These are phyloP conservation scores for Caenorhabditis drosophilae DNA, from an alignment of 2,888 invertebrate species.

Conservation along the genomic window DNA sequence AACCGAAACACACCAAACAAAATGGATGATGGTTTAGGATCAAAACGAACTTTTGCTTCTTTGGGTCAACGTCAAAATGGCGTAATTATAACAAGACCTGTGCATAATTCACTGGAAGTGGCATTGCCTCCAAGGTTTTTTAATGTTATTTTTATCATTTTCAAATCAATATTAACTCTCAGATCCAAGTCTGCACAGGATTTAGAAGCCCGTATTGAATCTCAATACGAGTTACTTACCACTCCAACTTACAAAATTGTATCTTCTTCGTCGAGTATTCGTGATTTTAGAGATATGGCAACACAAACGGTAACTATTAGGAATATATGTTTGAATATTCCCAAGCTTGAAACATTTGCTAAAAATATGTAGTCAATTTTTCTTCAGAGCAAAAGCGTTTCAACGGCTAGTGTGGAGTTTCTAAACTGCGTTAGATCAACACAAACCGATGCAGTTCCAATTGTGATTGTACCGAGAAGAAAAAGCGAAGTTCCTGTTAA, in stretches of 20 bases:
- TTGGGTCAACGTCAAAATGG: conserved; percentile 45
- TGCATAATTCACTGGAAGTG: conserved; percentile 29
- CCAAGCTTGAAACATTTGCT: not conserved
- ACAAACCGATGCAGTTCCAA: conserved; percentile 36
- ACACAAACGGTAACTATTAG: conserved; percentile 32
- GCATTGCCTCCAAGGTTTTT: conserved; percentile 37
- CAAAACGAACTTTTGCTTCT: conserved; percentile 44
- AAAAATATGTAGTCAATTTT: too few species aligned
- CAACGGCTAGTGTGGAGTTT: conserved; percentile 46
- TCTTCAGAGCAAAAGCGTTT: conserved; percentile 28
- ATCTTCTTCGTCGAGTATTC: not conserved
- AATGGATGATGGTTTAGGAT: too few species aligned
- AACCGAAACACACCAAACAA: too few species aligned
- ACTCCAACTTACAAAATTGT: not conserved
- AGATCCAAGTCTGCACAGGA: conserved; percentile 48
- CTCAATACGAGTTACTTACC: not conserved
- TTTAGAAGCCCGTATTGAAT: conserved; percentile 11
- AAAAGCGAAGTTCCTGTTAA: conserved; percentile 32
- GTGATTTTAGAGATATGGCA: conserved; percentile 34
- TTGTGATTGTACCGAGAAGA: conserved; percentile 31
- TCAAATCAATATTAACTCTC: conserved; percentile 3
- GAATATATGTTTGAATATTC: not conserved
- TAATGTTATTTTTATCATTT: not conserved
- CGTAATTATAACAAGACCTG: conserved; percentile 37
- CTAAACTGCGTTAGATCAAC: conserved; percentile 36